Evolutionary conservation across 1,140 invertebrate species (phyloP).

Genomic region (Tetramorium alpestre): DNA sequence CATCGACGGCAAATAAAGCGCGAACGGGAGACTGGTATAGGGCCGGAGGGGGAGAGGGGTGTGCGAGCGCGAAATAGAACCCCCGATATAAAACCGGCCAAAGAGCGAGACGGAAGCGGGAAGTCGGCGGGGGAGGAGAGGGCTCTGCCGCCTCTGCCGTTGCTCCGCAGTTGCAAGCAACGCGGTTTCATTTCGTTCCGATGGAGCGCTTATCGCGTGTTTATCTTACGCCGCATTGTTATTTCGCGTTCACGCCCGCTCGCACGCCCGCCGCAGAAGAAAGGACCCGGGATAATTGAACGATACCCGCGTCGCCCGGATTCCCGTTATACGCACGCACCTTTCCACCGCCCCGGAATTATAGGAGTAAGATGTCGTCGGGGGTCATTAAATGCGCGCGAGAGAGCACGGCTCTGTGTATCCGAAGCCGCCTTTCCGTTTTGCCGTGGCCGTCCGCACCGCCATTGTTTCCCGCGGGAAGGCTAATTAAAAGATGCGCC

Average conservation of each 20-base stretch:
- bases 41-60: too few relatives aligned
- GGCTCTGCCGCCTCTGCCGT: conserved; percentile 62
- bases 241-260: conserved; percentile 70
- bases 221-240: conserved; percentile 82
- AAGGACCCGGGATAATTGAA: conserved; percentile 80
- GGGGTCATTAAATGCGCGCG: conserved; percentile 43
- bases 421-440: conserved; percentile 12
- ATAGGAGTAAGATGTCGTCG: conserved; percentile 21
- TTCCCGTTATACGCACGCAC: conserved; percentile 63
- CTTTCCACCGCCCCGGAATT: conserved; percentile 10
- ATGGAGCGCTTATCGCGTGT: conserved; percentile 75
- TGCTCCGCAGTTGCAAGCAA: conserved; percentile 21
- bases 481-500: conserved; percentile 64
- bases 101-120: conserved; percentile 15
- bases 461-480: conserved; percentile 61
- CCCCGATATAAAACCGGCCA: conserved; percentile 35
- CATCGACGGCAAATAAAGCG: conserved; percentile 55
- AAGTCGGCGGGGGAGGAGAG: neutral
- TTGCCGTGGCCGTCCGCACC: neutral
- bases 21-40: neutral
- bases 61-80: conserved; percentile 8
- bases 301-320: conserved; percentile 74
- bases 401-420: neutral
- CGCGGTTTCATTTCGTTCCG: conserved; percentile 79
- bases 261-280: conserved; percentile 65